Base-by-base conservation (phyloP, 2,797 vertebrate species). In the Aldrovandia affinis region DNA sequence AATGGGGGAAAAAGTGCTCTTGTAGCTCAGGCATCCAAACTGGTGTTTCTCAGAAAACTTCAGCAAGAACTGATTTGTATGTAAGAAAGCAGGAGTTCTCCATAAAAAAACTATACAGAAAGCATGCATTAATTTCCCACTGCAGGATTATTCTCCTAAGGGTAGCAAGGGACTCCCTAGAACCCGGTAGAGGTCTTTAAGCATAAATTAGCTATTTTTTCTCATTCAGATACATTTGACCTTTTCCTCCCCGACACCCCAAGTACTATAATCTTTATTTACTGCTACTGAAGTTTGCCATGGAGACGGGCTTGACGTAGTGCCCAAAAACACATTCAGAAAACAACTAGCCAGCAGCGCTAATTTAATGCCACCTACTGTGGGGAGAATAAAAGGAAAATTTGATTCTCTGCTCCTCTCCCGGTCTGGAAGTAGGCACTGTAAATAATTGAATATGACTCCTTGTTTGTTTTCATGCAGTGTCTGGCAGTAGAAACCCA, bases 401-500 rank as follows among this genome's bases (percentile, higher is more conserved):
- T 83, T 47, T 42, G 42, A 57, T 83, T 30, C 73, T 14, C 15
- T 20, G 22, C 47, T 77, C 22, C 42, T 77, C 81, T 42, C 54
- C 85, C 80, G 81, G 77, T 84, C 59, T 87, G 87, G 73, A 52
- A n/a, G 86, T 39, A 87, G 87, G 85, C 78, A 86, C 83, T 85
- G 81, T 54, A 75, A 88, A 88, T 85, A 85, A 89, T 83, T 78
- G 81, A 88, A 86, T 84, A 42, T 54, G 83, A 84, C 84, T 88
- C 22, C 83, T 85, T 87, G 82, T 89, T 86, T 87, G 80, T 83
- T 78, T 70, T 77, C 55, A 52, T 78, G 25, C 15, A 89, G 87
- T 79, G 36, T 90, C 83, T 91, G 86, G 65, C 86, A 65, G 80
- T 52, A 78, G 20, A 85, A 78, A 86, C 88, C 85, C 87, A 81